These are phyloP conservation scores for Andricus quercusramuli DNA, from an alignment of 2,888 invertebrate species.

Conservation along the genomic window DNA sequence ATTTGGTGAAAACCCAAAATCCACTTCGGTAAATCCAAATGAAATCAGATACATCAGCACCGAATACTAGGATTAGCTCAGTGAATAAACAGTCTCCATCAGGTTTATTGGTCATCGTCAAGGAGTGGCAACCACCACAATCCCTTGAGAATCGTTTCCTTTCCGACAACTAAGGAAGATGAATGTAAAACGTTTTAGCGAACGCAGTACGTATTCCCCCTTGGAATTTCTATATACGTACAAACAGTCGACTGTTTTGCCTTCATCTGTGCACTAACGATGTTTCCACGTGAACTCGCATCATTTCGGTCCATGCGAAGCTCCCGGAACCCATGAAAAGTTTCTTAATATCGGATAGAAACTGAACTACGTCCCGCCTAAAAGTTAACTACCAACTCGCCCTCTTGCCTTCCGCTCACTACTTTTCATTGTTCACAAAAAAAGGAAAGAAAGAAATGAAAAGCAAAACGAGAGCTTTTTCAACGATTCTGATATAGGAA, in stretches of 20 bases:
- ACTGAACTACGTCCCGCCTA: constrained; percentile 42
- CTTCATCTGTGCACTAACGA: constrained; percentile 70
- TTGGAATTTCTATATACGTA: constrained; percentile 31
- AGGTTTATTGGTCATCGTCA: constrained; percentile 26
- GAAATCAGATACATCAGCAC: background rate
- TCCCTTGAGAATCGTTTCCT: constrained; percentile 29
- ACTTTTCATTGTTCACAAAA: constrained; percentile 1
- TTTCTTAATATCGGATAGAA: constrained; percentile 73
- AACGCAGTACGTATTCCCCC: constrained; percentile 19
- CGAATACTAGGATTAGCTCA: background rate
- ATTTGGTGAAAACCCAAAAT: background rate
- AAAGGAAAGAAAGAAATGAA: background rate
- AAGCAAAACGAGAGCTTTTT: constrained; percentile 3
- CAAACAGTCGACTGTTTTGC: constrained; percentile 63
- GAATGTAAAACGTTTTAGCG: constrained; percentile 47
- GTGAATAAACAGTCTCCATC: constrained; percentile 8
- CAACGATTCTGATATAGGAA: constrained; percentile 16
- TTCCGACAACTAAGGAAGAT: constrained; percentile 34
- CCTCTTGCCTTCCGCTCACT: background rate
- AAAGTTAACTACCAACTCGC: constrained; percentile 45
- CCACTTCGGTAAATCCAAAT: background rate
- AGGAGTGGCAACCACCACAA: constrained; percentile 12
- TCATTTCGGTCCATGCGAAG: constrained; percentile 47
- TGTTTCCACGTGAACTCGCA: constrained; percentile 49
- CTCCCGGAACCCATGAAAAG: constrained; percentile 68